Percentiles rank a stretch among this genome's conserved stretches.
Conservation (phyloP, 35 echinoderm and acorn worm genomes). For the Ophiothrix spiculata region DNA sequence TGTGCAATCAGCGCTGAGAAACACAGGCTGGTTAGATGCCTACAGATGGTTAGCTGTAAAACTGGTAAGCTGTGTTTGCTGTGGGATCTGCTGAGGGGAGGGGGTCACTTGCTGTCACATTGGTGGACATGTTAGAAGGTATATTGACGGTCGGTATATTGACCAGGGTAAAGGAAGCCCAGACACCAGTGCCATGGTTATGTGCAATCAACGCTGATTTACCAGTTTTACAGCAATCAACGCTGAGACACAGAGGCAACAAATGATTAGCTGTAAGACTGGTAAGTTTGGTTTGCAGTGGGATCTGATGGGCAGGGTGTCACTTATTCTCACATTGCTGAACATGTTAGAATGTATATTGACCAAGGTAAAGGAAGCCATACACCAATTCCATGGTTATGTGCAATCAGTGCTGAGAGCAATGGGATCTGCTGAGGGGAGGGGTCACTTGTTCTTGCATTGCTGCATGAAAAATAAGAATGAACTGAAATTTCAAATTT, state of each 20-base stretch:
- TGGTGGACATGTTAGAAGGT: conserved; percentile 64
- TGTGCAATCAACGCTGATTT: conserved; percentile 62
- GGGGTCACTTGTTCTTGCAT: too few species aligned
- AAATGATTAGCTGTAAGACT: neutral
- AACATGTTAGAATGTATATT: conserved; percentile 75
- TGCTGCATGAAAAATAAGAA: too few species aligned
- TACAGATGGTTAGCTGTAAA: too few species aligned
- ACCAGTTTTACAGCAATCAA: too few species aligned
- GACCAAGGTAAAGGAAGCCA: conserved; percentile 34
- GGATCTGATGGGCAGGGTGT: neutral
- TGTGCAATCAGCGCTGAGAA: conserved; percentile 74
- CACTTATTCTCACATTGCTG: conserved; percentile 63
- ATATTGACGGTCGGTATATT: conserved; percentile 65
- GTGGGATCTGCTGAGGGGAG: too few species aligned
- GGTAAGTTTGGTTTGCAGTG: neutral
- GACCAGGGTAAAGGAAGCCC: too few species aligned
- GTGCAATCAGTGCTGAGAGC: conserved; percentile 69
- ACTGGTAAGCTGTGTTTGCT: too few species aligned
- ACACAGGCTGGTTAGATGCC: conserved; percentile 55
- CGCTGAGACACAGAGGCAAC: conserved; percentile 59
- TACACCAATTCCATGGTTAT: conserved; percentile 64
- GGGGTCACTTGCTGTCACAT: too few species aligned
- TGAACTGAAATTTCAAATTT: too few species aligned
- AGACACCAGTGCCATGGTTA: conserved; percentile 56
- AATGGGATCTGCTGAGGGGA: too few species aligned